phyloP scores from a whole-genome alignment of 2,113 vertebrate species.

The Phodopus roborovskii region DNA sequence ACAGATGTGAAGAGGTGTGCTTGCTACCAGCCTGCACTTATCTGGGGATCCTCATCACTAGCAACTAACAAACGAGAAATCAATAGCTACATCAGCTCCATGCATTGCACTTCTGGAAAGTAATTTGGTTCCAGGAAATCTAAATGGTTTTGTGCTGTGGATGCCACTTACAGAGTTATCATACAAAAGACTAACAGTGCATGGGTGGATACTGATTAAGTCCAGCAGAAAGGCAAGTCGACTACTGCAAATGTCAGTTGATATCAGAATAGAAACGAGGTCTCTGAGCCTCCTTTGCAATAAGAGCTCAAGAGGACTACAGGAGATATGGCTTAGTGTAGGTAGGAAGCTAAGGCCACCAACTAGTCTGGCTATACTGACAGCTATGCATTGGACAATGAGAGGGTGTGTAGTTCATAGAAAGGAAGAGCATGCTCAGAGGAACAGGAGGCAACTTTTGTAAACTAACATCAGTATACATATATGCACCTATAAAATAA shows the following conservation, averaged over 20 bases:
- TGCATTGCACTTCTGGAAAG: conserved; percentile 79
- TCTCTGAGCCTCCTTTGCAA: background rate
- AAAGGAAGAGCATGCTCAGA: background rate
- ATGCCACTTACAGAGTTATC: conserved; percentile 75
- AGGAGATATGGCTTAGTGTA: background rate
- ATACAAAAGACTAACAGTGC: conserved; percentile 65
- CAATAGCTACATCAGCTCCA: conserved; percentile 67
- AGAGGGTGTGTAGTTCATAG: background rate
- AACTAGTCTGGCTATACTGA: background rate
- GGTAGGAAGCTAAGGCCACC: background rate
- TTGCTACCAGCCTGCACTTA: background rate
- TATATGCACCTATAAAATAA: background rate
- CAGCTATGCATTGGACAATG: background rate
- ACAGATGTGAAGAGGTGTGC: conserved; percentile 79
- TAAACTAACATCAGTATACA: background rate
- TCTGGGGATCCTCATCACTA: conserved; percentile 20
- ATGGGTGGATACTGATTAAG: conserved; percentile 64
- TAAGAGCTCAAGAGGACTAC: background rate
- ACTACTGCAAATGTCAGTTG: conserved; percentile 82
- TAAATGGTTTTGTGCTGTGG: conserved; percentile 70
- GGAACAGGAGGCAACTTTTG: background rate
- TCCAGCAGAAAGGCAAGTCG: conserved; percentile 40
- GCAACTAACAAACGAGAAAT: conserved; percentile 72
- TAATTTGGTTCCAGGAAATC: conserved; percentile 81
- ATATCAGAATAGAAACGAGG: conserved; percentile 73